Conservation (phyloP, 2,797 vertebrate species). For the Ceyx erithaca region DNA sequence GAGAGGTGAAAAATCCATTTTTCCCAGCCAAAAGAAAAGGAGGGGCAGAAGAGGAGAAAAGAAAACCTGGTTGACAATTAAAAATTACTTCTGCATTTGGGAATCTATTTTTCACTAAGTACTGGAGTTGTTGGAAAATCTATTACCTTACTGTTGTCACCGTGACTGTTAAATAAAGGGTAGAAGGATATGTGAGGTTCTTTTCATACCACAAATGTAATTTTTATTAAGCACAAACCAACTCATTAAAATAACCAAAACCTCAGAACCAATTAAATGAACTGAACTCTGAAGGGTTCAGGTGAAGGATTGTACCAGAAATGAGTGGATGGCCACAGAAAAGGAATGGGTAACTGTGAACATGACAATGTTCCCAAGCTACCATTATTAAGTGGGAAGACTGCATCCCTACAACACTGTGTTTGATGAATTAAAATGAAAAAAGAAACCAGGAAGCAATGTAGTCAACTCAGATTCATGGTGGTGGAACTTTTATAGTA, state of each 20-base stretch:
- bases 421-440: constrained; percentile 6
- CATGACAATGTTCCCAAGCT: not conserved
- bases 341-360: not conserved
- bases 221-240: not conserved
- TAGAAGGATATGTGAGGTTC: not conserved
- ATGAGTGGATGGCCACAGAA: not conserved
- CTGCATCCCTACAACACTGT: not conserved
- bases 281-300: not conserved
- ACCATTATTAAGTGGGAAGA: not conserved
- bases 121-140: not conserved
- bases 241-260: not conserved
- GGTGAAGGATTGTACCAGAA: not conserved
- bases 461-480: not conserved
- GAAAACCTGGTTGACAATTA: not conserved
- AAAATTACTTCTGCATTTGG: not conserved
- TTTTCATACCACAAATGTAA: not conserved
- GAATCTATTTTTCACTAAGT: not conserved
- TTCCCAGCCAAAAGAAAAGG: not conserved
- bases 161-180: not conserved
- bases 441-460: not conserved
- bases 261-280: not conserved
- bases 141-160: not conserved
- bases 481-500: not conserved
- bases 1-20: not conserved
- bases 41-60: not conserved